Evolutionary conservation across 2,888 invertebrate genomes (phyloP).

Genomic region (Drosophila planitibia): DNA sequence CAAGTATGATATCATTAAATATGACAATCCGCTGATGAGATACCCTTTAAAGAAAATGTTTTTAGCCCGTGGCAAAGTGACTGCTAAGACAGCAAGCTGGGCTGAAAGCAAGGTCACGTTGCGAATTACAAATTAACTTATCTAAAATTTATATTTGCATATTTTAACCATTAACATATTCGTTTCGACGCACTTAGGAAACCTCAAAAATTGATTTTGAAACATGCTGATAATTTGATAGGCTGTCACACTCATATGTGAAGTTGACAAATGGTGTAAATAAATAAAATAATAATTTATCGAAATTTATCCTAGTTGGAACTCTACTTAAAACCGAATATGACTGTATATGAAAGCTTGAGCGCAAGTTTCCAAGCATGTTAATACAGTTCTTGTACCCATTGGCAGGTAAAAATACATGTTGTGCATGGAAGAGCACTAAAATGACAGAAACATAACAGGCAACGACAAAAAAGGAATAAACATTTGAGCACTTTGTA

Average conservation of each 20-base stretch:
- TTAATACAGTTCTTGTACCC: constrained; percentile 10
- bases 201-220: not conserved
- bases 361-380: constrained; percentile 4
- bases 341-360: not conserved
- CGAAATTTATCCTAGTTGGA: not conserved
- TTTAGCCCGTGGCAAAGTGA: not conserved
- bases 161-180: not conserved
- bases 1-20: constrained; percentile 9
- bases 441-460: constrained; percentile 43
- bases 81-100: not conserved
- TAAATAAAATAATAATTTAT: not conserved
- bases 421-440: constrained; percentile 40
- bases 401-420: constrained; percentile 2
- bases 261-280: not conserved
- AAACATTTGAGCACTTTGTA: constrained; percentile 35
- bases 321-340: not conserved
- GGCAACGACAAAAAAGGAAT: constrained; percentile 11
- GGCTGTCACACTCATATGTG: not conserved
- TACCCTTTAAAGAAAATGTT: constrained; percentile 48
- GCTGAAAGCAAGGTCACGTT: not conserved
- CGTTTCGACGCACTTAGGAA: too few species aligned
- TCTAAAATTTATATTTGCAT: not conserved
- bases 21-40: constrained; percentile 32
- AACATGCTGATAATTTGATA: not conserved
- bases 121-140: constrained; percentile 5